Conservation (phyloP, 2,797 vertebrate genomes). For the Notolabrus celidotus region DNA sequence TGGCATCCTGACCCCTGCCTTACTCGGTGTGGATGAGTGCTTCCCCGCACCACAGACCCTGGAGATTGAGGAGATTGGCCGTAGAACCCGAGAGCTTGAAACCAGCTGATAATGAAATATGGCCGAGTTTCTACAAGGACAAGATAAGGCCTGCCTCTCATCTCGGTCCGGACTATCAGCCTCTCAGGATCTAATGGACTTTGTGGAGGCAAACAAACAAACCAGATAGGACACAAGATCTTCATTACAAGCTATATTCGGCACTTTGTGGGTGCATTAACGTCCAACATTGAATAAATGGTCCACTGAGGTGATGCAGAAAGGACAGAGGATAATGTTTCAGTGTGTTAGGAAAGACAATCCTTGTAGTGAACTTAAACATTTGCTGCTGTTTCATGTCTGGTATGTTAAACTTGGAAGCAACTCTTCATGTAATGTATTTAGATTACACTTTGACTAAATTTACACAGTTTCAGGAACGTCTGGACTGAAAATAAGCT, state of each 20-base stretch:
- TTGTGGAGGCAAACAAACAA: conserved; percentile 49
- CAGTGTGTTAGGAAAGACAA: background rate
- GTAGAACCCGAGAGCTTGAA: conserved; percentile 63
- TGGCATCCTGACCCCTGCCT: conserved; percentile 52
- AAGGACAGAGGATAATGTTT: background rate
- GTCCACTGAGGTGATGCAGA: too few species aligned
- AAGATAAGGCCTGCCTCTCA: conserved; percentile 75
- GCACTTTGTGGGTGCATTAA: background rate
- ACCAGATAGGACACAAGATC: background rate
- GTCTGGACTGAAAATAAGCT: too few species aligned
- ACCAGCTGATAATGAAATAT: conserved; percentile 78
- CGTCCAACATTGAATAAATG: background rate
- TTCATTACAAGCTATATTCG: background rate
- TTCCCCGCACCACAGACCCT: conserved; percentile 45
- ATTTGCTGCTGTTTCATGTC: background rate
- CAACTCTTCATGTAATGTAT: too few species aligned
- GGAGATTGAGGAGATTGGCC: conserved; percentile 65
- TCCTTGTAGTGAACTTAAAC: background rate
- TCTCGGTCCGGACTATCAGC: conserved; percentile 60
- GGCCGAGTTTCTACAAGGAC: conserved; percentile 65
- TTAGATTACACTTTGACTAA: too few species aligned
- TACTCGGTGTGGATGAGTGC: conserved; percentile 56
- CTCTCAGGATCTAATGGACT: conserved; percentile 64
- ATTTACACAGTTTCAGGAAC: too few species aligned
- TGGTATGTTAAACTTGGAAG: background rate